Conservation (phyloP, 2,113 vertebrate genomes). For the Cryptomyrus ogoouensis region DNA sequence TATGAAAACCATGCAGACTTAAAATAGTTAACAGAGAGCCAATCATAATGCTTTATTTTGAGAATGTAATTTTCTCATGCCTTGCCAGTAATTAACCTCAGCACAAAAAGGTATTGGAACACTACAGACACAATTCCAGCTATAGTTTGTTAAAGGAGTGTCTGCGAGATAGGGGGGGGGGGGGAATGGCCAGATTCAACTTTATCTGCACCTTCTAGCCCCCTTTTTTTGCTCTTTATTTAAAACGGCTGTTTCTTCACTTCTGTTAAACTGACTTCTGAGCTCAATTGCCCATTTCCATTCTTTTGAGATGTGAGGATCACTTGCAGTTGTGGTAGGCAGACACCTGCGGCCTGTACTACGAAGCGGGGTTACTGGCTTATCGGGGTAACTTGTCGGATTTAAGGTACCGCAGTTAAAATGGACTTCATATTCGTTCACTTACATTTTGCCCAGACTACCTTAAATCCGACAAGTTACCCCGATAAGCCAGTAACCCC, state of each 20-base stretch:
- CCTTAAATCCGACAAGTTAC: too few relatives aligned
- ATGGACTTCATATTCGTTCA: too few relatives aligned
- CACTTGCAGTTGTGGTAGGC: slow-evolving; percentile 56
- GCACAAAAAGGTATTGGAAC: slow-evolving; percentile 68
- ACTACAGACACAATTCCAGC: slow-evolving; percentile 60
- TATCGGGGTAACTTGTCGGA: too few relatives aligned
- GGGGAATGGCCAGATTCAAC: slow-evolving; percentile 50
- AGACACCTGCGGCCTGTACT: background rate
- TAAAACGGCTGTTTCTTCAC: slow-evolving; percentile 69
- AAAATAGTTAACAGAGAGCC: slow-evolving; percentile 60
- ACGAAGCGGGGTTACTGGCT: too few relatives aligned
- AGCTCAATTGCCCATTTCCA: slow-evolving; percentile 60
- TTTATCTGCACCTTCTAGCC: slow-evolving; percentile 56
- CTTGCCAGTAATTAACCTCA: slow-evolving; percentile 73
- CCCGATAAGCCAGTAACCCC: too few relatives aligned
- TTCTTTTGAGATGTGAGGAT: slow-evolving; percentile 59
- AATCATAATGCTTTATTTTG: slow-evolving; percentile 70
- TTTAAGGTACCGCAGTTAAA: too few relatives aligned
- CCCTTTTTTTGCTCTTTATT: slow-evolving; percentile 59
- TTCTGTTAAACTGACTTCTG: slow-evolving; percentile 65
- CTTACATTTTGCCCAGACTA: too few relatives aligned
- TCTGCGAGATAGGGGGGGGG: slow-evolving; percentile 53
- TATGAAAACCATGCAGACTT: slow-evolving; percentile 57
- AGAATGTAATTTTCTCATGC: slow-evolving; percentile 71
- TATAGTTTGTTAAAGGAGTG: slow-evolving; percentile 56